These are phyloP conservation scores for Ficedula albicollis DNA, from an alignment of 2,797 vertebrate species.

Conservation along the genomic window DNA sequence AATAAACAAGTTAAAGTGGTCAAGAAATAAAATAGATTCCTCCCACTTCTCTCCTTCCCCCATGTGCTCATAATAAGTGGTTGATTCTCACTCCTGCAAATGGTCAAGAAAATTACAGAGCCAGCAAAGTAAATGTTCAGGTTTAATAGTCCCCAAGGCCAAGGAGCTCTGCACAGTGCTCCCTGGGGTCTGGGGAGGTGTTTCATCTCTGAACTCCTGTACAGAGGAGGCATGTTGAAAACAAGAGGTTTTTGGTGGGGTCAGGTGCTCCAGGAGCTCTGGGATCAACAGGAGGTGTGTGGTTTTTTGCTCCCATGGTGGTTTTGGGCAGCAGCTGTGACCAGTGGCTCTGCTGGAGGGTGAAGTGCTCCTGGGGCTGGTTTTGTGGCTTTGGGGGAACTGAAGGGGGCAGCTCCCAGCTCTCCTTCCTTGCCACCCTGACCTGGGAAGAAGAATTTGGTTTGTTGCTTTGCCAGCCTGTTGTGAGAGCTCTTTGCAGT, in stretches of 20 bases:
- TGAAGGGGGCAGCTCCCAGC: neutral
- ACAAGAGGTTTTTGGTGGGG: neutral
- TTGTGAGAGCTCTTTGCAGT: neutral
- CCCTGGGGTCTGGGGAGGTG: neutral
- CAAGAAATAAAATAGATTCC: constrained; percentile 56
- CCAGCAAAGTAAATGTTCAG: constrained; percentile 6
- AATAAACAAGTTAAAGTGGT: constrained; percentile 53
- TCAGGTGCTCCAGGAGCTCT: neutral
- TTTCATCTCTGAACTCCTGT: neutral
- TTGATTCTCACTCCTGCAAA: neutral
- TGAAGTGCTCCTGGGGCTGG: neutral
- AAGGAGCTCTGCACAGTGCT: neutral
- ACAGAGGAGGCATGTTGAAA: neutral
- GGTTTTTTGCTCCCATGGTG: neutral
- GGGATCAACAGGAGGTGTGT: neutral
- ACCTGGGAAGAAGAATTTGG: neutral
- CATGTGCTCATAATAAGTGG: neutral
- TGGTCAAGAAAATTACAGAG: constrained; percentile 32
- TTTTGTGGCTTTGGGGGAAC: neutral
- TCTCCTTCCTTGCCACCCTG: neutral
- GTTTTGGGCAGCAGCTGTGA: neutral
- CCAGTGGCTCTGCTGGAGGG: neutral
- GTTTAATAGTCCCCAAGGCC: neutral
- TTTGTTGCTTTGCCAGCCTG: neutral
- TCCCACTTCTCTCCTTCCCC: constrained; percentile 35